Evolutionary conservation across 2,797 vertebrate genomes (phyloP).

Genomic region (Apogon hyalosoma): DNA sequence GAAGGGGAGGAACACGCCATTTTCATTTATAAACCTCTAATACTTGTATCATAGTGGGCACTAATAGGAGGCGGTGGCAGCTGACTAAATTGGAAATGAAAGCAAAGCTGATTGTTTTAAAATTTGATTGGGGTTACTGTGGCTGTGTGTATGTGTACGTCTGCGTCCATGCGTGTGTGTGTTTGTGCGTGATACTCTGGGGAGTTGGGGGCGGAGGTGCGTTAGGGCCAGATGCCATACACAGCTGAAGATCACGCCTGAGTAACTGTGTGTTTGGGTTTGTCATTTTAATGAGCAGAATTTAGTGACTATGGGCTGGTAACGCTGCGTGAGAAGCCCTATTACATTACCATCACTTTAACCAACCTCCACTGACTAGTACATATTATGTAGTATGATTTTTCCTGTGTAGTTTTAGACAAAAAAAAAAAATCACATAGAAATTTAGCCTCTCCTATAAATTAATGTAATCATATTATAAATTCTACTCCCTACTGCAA

Average conservation of each 20-base stretch:
- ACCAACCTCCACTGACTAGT: conserved; percentile 70
- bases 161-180: conserved; percentile 27
- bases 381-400: conserved; percentile 27
- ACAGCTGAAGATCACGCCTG: conserved; percentile 88
- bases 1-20: conserved; percentile 57
- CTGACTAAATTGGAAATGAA: conserved; percentile 87
- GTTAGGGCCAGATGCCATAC: conserved; percentile 86
- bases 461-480: no score
- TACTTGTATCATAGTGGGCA: conserved; percentile 81
- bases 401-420: conserved; percentile 28
- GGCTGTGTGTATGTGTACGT: conserved; percentile 30
- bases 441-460: conserved; percentile 1
- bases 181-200: conserved; percentile 57
- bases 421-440: conserved; percentile 22
- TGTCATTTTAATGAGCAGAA: conserved; percentile 90
- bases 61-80: conserved; percentile 85
- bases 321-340: conserved; percentile 83
- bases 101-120: conserved; percentile 87
- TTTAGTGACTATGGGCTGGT: conserved; percentile 87
- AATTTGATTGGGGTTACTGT: conserved; percentile 79
- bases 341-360: conserved; percentile 83
- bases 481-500: no score
- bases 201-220: conserved; percentile 78
- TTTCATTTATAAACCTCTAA: conserved; percentile 80
- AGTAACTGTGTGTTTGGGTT: conserved; percentile 87